Conservation (phyloP, 1,140 invertebrate species). For the Cheumatopsyche charites region DNA sequence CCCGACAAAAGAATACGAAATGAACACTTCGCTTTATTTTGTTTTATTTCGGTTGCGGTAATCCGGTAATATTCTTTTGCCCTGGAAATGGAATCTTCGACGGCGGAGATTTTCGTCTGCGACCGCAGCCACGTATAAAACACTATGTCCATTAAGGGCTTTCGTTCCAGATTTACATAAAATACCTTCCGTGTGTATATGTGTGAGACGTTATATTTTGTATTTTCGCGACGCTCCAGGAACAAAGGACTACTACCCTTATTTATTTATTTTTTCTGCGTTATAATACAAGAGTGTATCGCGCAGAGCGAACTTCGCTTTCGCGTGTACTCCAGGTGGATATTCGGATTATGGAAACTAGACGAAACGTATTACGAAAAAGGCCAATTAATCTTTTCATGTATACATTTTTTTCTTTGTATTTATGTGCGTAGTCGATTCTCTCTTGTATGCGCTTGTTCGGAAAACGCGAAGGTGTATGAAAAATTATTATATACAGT, state of each 20-base stretch:
- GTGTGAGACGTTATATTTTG: background rate
- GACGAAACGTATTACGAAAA: conserved; percentile 25
- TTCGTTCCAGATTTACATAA: conserved; percentile 42
- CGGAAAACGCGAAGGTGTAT: too few relatives aligned
- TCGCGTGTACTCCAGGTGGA: conserved; percentile 29
- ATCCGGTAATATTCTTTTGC: conserved; percentile 12
- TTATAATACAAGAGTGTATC: background rate
- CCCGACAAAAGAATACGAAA: conserved; percentile 8
- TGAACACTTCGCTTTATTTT: conserved; percentile 17
- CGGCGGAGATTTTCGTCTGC: conserved; percentile 2
- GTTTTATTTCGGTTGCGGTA: background rate
- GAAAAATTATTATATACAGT: too few relatives aligned
- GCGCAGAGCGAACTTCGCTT: background rate
- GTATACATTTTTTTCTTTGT: conserved; percentile 19
- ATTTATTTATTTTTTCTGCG: conserved; percentile 25
- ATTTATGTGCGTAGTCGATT: too few relatives aligned
- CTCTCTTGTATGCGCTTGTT: too few relatives aligned
- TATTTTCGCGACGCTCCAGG: conserved; percentile 26
- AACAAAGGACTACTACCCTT: conserved; percentile 32
- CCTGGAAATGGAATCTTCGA: conserved; percentile 7
- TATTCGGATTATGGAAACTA: conserved; percentile 39
- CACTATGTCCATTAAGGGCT: conserved; percentile 41
- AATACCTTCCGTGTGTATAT: background rate
- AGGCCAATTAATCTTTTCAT: conserved; percentile 34
- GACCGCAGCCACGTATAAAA: background rate